Base-by-base conservation (phyloP, 2,113 vertebrate species). In the Larimichthys crocea region DNA sequence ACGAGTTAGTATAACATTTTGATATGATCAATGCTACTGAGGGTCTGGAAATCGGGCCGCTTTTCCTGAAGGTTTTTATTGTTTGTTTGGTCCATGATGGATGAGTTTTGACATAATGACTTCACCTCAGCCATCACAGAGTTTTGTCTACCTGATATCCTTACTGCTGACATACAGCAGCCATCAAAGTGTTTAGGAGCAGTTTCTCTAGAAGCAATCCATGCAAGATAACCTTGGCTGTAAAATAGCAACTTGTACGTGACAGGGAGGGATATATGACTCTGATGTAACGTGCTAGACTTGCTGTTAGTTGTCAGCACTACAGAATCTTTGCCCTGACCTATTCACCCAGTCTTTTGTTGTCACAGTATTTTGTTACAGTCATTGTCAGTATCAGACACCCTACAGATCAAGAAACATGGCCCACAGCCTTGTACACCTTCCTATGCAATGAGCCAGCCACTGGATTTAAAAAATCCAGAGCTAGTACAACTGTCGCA, bases 101-200 rank as follows among this genome's bases (percentile, higher is more conserved):
- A 90, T 86, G 73, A 76, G 80, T 91, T 88, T 75, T 88, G 88
- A 84, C 80, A 77, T 66, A 60, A 79, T 75, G 76, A 82, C 79
- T 82, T 87, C 73, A 76, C 75, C 72, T 83, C 59, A 69, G 59
- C 74, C 69, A 56, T 49, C 16, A 16, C 52, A 53, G 31, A 81
- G 63, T 80, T 79, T 53, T 70, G 80, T 85, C 64, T 67, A 68
- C 48, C 69, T 66, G 55, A 50, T 49, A 49, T 68, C 46, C 59
- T 35, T 24, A 71, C 29, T 76, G n/a, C 76, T 69, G 83, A 82
- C 77, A 81, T 50, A 71, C 59, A 65, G 67, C 79, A 87, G 74
- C 24, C 40, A 63, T 64, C n/a, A 59, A 52, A 83, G 12, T 0
- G 3, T 69, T 81, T 42, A 6, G 17, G 49, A 52, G n/a, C 50